These are phyloP conservation scores for Oncorhynchus tshawytscha DNA, from an alignment of 2,113 vertebrate genomes.

Conservation along the genomic window DNA sequence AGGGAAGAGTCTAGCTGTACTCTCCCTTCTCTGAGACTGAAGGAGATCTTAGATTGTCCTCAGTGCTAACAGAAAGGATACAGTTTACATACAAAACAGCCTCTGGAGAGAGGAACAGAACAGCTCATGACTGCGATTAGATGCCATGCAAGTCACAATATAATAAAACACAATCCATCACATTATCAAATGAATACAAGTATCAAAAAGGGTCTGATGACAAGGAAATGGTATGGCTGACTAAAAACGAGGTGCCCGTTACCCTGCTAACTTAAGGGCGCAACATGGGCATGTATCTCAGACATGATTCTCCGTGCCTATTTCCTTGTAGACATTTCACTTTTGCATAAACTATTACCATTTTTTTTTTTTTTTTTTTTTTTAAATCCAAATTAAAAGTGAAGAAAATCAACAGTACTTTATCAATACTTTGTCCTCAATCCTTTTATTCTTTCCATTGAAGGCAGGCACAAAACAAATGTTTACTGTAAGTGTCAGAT, in stretches of 20 bases:
- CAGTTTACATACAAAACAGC: conserved; percentile 30
- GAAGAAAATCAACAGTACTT: neutral
- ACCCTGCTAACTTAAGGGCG: conserved; percentile 9
- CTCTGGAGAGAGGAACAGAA: conserved; percentile 42
- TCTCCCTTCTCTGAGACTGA: conserved; percentile 10
- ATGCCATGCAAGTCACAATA: conserved; percentile 43
- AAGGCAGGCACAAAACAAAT: conserved; percentile 53
- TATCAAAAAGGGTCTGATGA: neutral
- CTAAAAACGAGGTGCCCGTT: too few species aligned
- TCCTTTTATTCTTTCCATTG: conserved; percentile 34
- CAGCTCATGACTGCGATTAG: conserved; percentile 51
- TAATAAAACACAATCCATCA: conserved; percentile 13
- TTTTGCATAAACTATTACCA: neutral
- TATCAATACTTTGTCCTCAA: conserved; percentile 11
- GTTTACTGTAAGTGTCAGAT: conserved; percentile 50
- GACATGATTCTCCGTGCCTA: conserved; percentile 10
- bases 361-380: too few species aligned
- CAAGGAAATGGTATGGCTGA: neutral
- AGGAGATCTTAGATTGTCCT: conserved; percentile 61
- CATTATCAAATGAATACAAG: neutral
- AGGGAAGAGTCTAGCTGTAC: neutral
- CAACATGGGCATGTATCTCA: conserved; percentile 26
- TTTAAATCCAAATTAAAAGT: neutral
- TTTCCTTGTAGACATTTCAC: neutral
- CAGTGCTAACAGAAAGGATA: conserved; percentile 42